Conservation (phyloP, 2,797 vertebrate species). For the Intellagama lesueurii region DNA sequence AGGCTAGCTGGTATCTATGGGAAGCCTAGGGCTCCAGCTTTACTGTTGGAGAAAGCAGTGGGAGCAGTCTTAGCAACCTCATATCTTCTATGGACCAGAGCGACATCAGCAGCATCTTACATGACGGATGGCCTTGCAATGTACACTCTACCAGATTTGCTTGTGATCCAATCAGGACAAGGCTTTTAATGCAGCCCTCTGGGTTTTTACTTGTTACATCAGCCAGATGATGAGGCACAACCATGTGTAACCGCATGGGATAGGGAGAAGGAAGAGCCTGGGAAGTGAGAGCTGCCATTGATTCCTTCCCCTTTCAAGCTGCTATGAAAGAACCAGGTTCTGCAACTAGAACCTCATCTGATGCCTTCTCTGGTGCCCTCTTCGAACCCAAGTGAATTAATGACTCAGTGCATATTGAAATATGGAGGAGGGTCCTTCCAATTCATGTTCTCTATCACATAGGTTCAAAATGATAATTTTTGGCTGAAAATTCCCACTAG, state of each 20-base stretch:
- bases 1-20: background rate
- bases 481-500: conserved; percentile 24
- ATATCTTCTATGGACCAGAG: background rate
- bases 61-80: background rate
- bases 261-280: too few species aligned
- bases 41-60: background rate
- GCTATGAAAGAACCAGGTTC: background rate
- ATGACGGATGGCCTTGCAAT: background rate
- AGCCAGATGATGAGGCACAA: background rate
- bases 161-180: background rate
- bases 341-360: background rate
- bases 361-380: background rate
- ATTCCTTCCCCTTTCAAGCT: background rate
- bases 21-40: background rate
- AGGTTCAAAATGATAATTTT: conserved; percentile 8
- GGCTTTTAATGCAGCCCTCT: background rate
- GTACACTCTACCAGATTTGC: background rate
- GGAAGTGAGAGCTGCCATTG: background rate
- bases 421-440: conserved; percentile 6
- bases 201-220: background rate
- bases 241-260: background rate
- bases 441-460: background rate
- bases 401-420: background rate
- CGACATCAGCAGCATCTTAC: background rate
- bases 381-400: background rate